Percentiles rank a stretch among this genome's conserved stretches.
Conservation (phyloP, 2,113 vertebrate genomes). For the Emydura subglobosa region DNA sequence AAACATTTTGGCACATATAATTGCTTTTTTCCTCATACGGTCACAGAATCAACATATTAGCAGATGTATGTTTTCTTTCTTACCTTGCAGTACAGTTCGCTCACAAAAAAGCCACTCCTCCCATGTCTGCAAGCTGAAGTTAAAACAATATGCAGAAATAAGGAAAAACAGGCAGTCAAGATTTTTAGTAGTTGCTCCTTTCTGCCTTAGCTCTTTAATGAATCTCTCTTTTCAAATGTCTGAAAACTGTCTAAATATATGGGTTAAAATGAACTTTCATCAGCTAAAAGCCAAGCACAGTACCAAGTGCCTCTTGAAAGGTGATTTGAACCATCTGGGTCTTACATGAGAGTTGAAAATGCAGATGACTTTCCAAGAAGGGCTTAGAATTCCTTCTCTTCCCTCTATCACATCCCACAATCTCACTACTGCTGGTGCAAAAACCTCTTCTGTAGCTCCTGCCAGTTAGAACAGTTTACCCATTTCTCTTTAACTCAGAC, state of each 20-base stretch:
- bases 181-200: neutral
- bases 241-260: neutral
- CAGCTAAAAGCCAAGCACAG: neutral
- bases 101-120: neutral
- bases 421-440: neutral
- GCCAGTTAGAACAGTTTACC: neutral
- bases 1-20: neutral
- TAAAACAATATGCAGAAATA: neutral
- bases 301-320: neutral
- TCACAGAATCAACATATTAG: neutral
- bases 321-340: neutral
- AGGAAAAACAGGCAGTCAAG: neutral
- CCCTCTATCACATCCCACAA: neutral
- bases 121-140: neutral
- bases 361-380: neutral
- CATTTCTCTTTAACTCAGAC: neutral
- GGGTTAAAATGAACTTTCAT: neutral
- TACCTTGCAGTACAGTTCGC: neutral
- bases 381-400: neutral
- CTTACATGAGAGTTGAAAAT: neutral
- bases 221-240: neutral
- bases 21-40: neutral
- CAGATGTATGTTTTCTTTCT: neutral
- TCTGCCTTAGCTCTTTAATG: neutral
- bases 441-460: neutral